A percentile compares a stretch with the other conserved stretches of the same genome.
Conservation (phyloP, 2,113 vertebrate species). For the Burhinus oedicnemus region DNA sequence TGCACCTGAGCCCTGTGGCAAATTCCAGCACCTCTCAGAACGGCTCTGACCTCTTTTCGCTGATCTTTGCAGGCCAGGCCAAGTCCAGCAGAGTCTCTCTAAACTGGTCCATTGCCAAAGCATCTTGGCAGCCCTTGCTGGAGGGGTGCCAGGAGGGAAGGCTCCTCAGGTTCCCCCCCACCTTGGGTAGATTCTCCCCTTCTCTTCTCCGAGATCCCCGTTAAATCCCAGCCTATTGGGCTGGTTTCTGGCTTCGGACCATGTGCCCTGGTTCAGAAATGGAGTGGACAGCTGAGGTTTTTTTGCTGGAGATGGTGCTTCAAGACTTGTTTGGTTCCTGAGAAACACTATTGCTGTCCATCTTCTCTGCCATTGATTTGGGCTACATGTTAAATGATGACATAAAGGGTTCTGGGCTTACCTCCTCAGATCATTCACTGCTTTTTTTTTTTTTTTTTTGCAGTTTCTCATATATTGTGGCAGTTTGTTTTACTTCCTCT, state of each 20-base stretch:
- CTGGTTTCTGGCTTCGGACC: not conserved
- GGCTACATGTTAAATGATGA: not conserved
- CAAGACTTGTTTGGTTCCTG: not conserved
- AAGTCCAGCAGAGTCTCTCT: slow-evolving; percentile 16
- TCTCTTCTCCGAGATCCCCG: not conserved
- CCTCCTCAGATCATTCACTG: not conserved
- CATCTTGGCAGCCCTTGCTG: slow-evolving; percentile 4
- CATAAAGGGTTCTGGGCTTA: not conserved
- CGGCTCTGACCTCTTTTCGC: not conserved
- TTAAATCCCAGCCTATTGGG: not conserved
- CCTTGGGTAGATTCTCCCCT: not conserved
- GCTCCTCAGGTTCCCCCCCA: slow-evolving; percentile 3
- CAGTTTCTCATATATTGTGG: not conserved
- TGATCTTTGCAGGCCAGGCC: not conserved
- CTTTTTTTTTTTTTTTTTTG: not conserved
- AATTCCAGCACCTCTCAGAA: slow-evolving; percentile 28
- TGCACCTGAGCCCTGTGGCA: not conserved
- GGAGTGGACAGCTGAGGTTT: not conserved
- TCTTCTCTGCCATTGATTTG: not conserved
- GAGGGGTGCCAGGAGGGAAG: not conserved
- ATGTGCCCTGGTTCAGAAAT: not conserved
- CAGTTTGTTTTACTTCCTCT: not conserved
- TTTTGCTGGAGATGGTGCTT: not conserved
- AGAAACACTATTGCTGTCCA: not conserved
- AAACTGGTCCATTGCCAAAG: not conserved